Conservation (phyloP, 2,888 invertebrate species). For the Hyposoter didymator region DNA sequence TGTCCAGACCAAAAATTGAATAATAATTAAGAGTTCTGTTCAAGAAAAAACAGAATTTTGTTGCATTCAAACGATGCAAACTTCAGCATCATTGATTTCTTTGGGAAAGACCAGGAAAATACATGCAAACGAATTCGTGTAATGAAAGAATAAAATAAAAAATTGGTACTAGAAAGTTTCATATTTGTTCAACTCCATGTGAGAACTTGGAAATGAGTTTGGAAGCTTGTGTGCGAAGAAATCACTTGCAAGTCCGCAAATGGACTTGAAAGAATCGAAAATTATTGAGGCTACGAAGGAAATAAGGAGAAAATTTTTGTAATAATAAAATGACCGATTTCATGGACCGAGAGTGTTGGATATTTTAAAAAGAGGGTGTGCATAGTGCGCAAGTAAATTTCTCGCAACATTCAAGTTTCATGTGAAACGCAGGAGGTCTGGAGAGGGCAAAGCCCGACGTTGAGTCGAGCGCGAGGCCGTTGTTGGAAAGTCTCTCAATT, state of each 20-base stretch:
- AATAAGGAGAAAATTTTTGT: not conserved
- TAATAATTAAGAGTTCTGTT: too few relatives aligned
- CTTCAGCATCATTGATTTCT: too few relatives aligned
- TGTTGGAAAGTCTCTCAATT: conserved; percentile 78
- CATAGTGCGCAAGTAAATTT: conserved; percentile 2
- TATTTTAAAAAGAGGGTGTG: conserved; percentile 3
- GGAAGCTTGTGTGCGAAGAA: too few relatives aligned
- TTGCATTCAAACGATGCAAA: too few relatives aligned
- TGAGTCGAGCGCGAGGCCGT: conserved; percentile 36
- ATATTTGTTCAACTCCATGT: not conserved
- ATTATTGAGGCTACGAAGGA: not conserved
- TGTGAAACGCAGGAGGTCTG: conserved; percentile 11
- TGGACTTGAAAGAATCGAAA: not conserved
- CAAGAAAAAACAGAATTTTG: too few relatives aligned
- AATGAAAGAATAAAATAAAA: not conserved
- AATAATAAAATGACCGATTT: too few relatives aligned
- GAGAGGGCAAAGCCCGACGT: conserved; percentile 22
- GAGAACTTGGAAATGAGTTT: too few relatives aligned
- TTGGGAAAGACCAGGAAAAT: not conserved
- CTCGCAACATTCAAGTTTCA: conserved; percentile 11
- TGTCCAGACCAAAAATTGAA: too few relatives aligned
- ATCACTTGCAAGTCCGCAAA: not conserved
- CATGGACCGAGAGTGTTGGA: conserved; percentile 1
- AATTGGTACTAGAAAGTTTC: not conserved
- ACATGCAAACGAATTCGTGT: not conserved